Base-by-base conservation (phyloP, 2,797 vertebrate species). In the Ispidina lecontei region DNA sequence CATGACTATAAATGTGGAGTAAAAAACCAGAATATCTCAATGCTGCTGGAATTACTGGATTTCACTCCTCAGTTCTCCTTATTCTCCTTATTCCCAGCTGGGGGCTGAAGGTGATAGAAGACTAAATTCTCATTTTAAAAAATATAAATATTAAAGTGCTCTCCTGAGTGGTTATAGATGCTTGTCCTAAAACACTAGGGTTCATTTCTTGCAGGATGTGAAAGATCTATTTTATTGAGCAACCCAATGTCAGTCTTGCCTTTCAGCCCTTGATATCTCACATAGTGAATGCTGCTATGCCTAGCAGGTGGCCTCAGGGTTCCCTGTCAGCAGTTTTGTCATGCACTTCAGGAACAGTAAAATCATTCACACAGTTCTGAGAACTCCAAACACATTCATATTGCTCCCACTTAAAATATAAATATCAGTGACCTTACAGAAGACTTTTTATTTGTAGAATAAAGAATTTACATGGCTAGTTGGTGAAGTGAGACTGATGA, bases 271-370 rank as follows among this genome's bases (percentile, higher is more conserved):
- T 96, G 90, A 91, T 81, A 28, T 37, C 77, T 63, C 93, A 93
- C 86, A 79, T 3, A 94, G 83, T 70, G 80, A 96, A 82, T 89
- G 54, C 87, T 93, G 71, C 87, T 94, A 60, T 96, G 90, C 96
- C 94, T 94, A 63, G 89, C 84, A 93, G 91, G 93, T 90, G 89
- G 92, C 92, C 92, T 60, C 79, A 93, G 87, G 94, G 89, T 84
- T 93, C 85, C 87, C 94, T 95, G 87, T 96, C 95, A 96, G 84
- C 87, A 91, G n/a, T 93, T 93, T 77, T 94, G 80, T 96, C 96
- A 93, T 92, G 83, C 43, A 74, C 82, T 91, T 65, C 44, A 90
- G 93, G 82, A 96, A 93, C 78, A 93, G 63, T 75, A 87, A 94
- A 96, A 87, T 64, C 55, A 92, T 94, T 97, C 85, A 59, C 33